Percentiles rank a stretch among this genome's conserved stretches.
Conservation (phyloP, 2,797 vertebrate genomes). For the Taeniopygia guttata region DNA sequence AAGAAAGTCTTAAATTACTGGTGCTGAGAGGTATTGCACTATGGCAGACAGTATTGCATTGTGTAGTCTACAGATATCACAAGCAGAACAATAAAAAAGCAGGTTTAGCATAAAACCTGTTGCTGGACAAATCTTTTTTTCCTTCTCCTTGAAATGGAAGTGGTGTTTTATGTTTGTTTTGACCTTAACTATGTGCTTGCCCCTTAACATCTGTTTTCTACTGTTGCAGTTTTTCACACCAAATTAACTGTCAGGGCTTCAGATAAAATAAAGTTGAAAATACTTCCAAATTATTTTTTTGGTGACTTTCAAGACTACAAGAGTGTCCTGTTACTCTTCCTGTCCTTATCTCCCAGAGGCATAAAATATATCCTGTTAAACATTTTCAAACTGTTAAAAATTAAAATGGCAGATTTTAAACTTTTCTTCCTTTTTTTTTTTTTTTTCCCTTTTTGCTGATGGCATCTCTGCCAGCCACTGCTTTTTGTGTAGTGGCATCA, state of each 20-base stretch:
- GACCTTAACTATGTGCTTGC: slow-evolving; percentile 77
- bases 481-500: slow-evolving; percentile 45
- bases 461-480: background rate
- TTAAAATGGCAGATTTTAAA: slow-evolving; percentile 56
- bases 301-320: slow-evolving; percentile 68
- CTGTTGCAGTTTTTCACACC: slow-evolving; percentile 81
- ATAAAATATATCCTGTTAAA: slow-evolving; percentile 57
- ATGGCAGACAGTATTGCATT: slow-evolving; percentile 78
- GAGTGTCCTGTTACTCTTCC: slow-evolving; percentile 71
- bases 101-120: slow-evolving; percentile 81
- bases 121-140: slow-evolving; percentile 71
- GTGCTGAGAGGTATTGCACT: slow-evolving; percentile 81
- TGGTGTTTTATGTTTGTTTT: slow-evolving; percentile 77
- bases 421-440: background rate
- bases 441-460: rapidly evolving
- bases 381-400: slow-evolving; percentile 56
- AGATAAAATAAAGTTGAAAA: slow-evolving; percentile 80
- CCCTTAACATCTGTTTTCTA: slow-evolving; percentile 82
- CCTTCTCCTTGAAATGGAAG: slow-evolving; percentile 64
- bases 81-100: slow-evolving; percentile 79
- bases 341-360: slow-evolving; percentile 57
- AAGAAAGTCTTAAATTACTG: slow-evolving; percentile 88
- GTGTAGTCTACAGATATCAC: slow-evolving; percentile 78
- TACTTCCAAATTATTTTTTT: slow-evolving; percentile 76
- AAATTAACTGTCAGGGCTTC: slow-evolving; percentile 79